These are phyloP conservation scores for Pseudomyrmex gracilis DNA, from an alignment of 1,140 invertebrate genomes.

Conservation along the genomic window DNA sequence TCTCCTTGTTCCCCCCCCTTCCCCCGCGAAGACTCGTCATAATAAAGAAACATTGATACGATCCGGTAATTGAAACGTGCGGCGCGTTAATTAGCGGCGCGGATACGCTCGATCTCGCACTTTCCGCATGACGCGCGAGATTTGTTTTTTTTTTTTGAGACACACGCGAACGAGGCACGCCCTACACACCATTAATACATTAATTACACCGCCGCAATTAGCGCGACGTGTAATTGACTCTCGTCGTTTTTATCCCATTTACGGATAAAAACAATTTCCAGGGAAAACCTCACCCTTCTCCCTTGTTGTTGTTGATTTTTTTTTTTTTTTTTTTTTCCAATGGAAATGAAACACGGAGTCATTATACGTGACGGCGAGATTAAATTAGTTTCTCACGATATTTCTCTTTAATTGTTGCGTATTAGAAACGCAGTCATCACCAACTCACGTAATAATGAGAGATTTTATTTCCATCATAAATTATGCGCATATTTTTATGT, in stretches of 20 bases:
- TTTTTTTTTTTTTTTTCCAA: background rate
- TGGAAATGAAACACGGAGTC: conserved; percentile 9
- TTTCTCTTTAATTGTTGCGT: background rate
- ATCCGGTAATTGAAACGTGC: conserved; percentile 43
- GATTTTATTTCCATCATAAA: no score
- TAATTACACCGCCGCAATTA: conserved; percentile 44
- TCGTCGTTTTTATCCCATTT: background rate
- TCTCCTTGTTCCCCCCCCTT: conserved; percentile 26
- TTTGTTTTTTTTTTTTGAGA: background rate
- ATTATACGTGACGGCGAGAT: background rate
- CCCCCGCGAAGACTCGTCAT: background rate
- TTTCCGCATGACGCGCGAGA: background rate
- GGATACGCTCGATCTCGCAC: conserved; percentile 15
- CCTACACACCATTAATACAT: conserved; percentile 29
- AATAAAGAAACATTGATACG: background rate
- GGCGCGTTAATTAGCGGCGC: conserved; percentile 45
- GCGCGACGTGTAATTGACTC: conserved; percentile 22
- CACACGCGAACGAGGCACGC: conserved; percentile 18
- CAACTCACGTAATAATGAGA: no score
- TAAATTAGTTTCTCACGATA: conserved; percentile 10
- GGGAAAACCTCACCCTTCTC: background rate
- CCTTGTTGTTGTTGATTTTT: no score
- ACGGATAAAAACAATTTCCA: conserved; percentile 3
- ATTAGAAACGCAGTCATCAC: background rate
- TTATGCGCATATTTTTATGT: no score